Evolutionary conservation across 2,113 vertebrate genomes (phyloP), one percentile per base, ranked within the genome.

Genomic region (Choloepus hoffmanni): DNA sequence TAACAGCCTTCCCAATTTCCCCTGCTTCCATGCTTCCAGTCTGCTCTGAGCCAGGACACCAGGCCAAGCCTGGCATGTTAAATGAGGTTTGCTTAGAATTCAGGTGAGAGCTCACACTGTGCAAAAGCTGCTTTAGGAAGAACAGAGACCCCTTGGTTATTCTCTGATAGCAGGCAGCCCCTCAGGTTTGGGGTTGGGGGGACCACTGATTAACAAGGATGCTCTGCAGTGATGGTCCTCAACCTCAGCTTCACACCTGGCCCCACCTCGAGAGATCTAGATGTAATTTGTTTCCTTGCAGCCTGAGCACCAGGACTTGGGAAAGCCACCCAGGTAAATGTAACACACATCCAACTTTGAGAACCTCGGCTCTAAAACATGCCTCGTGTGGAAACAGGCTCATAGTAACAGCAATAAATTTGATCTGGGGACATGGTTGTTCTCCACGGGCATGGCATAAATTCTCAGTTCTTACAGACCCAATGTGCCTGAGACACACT

Each of bases 1-100:
- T 33, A 76, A 1, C 1, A n/a, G 15, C 16, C 19, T 43, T 1
- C 62, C 24, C 72, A 1, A 1, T 43, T 19, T 11, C 26, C 45
- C 24, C 36, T 12, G n/a, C 11, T 30, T 65, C 3, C 0, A 4
- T 7, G 12, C 24, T 21, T 62, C 58, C 19, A 3, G 5, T 14
- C 53, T 60, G 23, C 76, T 43, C 36, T 36, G 36, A 78, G 24
- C 15, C 53, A 65, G n/a, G 50, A 62, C 0, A 7, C 16, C 62
- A 65, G 21, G 7, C 14, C 50, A 50, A 36, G 19, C 24, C 19
- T 16, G 33, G 10, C 36, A 1, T 16, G 21, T 12, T 15, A 7
- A 36, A 23, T 6, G 68, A 33, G 50, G 30, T 30, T 48, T 62
- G 5, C 68, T 33, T 78, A 11, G 36, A 83, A 48, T 48, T 40